These are phyloP conservation scores for Chrysemys picta DNA, from an alignment of 2,113 vertebrate genomes.

Conservation along the genomic window DNA sequence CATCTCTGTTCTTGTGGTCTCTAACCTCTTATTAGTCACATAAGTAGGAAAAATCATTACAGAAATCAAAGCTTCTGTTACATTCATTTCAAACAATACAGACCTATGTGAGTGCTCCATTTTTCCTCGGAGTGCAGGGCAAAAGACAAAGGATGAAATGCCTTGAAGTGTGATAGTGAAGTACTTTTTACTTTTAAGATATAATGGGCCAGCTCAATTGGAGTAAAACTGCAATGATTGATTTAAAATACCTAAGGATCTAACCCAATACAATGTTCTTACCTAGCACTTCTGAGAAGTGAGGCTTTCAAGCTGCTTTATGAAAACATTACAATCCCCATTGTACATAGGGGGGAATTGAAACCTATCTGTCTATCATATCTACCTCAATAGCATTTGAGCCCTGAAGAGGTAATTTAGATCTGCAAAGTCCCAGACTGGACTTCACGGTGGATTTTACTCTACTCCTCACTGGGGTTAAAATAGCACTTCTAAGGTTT, in stretches of 20 bases:
- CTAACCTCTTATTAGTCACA: not conserved
- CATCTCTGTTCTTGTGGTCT: not conserved
- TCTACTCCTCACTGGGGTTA: not conserved
- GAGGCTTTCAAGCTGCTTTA: not conserved
- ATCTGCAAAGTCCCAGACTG: not conserved
- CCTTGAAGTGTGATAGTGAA: not conserved
- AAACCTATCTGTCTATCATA: not conserved
- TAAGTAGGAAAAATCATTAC: not conserved
- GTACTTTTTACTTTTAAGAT: not conserved
- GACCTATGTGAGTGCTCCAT: not conserved
- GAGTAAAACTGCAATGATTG: too few relatives aligned
- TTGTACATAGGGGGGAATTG: not conserved
- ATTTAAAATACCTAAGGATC: too few relatives aligned
- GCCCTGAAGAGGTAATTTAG: not conserved
- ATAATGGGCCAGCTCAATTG: not conserved
- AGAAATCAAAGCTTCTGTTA: not conserved
- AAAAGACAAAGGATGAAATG: not conserved
- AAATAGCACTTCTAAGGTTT: not conserved
- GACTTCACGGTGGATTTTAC: not conserved
- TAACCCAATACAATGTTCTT: not conserved
- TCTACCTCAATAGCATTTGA: not conserved
- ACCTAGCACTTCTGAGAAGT: not conserved
- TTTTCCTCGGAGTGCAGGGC: not conserved
- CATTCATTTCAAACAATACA: not conserved
- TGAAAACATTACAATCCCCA: not conserved